These are phyloP conservation scores for Eumaeus atala DNA, from an alignment of 1,140 invertebrate genomes.

Conservation along the genomic window DNA sequence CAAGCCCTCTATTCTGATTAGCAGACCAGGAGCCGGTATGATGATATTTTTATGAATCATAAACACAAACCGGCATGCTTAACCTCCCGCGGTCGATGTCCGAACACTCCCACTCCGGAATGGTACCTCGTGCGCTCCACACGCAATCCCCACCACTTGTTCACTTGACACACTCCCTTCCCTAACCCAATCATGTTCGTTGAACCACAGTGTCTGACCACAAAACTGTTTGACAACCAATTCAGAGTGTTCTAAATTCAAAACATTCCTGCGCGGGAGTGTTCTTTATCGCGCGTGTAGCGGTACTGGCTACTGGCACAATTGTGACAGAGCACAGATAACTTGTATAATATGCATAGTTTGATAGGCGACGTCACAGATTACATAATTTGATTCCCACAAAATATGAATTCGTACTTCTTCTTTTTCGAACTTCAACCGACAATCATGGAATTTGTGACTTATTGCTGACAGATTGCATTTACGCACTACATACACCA, in stretches of 20 bases:
- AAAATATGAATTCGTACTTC: too few species aligned
- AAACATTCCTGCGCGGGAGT: constrained; percentile 8
- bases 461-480: too few species aligned
- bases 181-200: not conserved
- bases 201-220: not conserved
- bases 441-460: too few species aligned
- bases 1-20: too few species aligned
- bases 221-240: not conserved
- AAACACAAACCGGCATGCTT: constrained; percentile 46
- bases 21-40: too few species aligned
- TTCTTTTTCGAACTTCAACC: too few species aligned
- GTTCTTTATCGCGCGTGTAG: not conserved
- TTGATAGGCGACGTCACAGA: too few species aligned
- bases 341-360: too few species aligned
- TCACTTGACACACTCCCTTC: constrained; percentile 39
- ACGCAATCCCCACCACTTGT: constrained; percentile 36
- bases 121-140: constrained; percentile 46
- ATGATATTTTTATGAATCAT: not conserved
- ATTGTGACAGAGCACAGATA: too few species aligned
- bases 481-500: too few species aligned
- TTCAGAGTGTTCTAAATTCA: constrained; percentile 2
- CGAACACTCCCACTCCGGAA: constrained; percentile 60
- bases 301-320: not conserved
- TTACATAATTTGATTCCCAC: too few species aligned
- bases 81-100: constrained; percentile 53